phyloP scores from a whole-genome alignment of 2,888 invertebrate species.

The Nomada fucata region DNA sequence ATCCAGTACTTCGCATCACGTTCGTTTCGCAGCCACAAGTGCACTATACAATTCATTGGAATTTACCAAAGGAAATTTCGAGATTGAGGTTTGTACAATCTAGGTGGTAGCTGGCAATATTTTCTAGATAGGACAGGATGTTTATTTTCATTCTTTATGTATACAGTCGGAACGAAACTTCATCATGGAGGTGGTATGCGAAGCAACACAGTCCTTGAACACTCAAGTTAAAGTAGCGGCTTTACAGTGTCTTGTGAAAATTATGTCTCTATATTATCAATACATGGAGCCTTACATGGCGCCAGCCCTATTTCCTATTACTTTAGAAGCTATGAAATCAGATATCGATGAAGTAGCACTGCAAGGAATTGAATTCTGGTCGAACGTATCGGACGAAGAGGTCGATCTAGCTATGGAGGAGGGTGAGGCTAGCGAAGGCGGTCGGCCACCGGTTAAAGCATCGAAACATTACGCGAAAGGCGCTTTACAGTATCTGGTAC shows the following conservation, averaged over 20 bases:
- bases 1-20: constrained; percentile 96
- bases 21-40: constrained; percentile 97
- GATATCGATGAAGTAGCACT: constrained; percentile 97
- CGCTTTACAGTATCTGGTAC: constrained; percentile 96
- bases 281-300: constrained; percentile 99
- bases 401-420: constrained; percentile 97
- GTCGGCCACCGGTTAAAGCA: constrained; percentile 96
- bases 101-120: neutral
- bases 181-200: constrained; percentile 99
- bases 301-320: constrained; percentile 98
- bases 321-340: constrained; percentile 99
- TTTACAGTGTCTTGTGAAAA: constrained; percentile 98
- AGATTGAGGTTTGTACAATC: constrained; percentile 89
- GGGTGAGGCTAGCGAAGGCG: constrained; percentile 95
- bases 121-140: neutral
- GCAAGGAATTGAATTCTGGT: constrained; percentile 99
- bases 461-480: constrained; percentile 99
- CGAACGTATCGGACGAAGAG: constrained; percentile 99
- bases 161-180: constrained; percentile 95
- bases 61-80: constrained; percentile 99
- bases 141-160: constrained; percentile 7
- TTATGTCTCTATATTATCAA: constrained; percentile 98
- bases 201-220: constrained; percentile 97
- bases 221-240: constrained; percentile 98
- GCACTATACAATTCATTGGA: constrained; percentile 98